Base-by-base conservation (phyloP, 2,113 vertebrate genomes). In the Chamaetylas fuelleborni region DNA sequence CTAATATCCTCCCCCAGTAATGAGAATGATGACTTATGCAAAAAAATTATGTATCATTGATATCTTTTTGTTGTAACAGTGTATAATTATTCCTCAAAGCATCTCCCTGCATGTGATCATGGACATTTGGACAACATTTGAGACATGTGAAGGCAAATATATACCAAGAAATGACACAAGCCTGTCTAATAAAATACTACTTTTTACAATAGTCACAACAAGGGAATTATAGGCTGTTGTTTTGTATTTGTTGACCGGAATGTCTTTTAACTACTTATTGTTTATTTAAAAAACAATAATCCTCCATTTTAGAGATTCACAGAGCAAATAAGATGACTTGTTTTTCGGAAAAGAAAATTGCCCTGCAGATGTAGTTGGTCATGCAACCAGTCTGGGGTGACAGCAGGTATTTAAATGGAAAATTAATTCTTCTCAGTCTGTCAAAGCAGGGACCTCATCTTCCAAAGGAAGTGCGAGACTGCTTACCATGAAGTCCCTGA, bases 401-500 rank as follows among this genome's bases (percentile, higher is more conserved):
- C 77, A 97, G 62, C 47, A 91, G 76, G 85, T 94, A 51, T 93
- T 97, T 96, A 96, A 82, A 96, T 51, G 51, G 73, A 92, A 80
- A 96, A 95, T 93, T 93, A 95, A 89, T 95, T 96, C 57, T 88
- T 87, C 91, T 94, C 58, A 92, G 79, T 36, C 69, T 96, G 95
- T 92, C 50, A 92, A 96, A 87, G 34, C 42, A 94, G 58, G 40
- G 28, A 54, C 53, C 82, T 90, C 60, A 80, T 91, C 50, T 81
- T 95, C 60, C 64, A 90, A 94, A 94, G 29, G n/a, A 95, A 89
- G 76, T 73, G 79, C 8, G 6, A 86, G 85, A 67, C 86, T 92
- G 47, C 67, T 65, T 66, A 92, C 92, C 60, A 26, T 19, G 31
- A 62, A 51, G 22, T 57, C 26, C n/a, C 81, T 86, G 79, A 62